Base-by-base conservation (phyloP, 2,888 invertebrate genomes). In the Macrosiphum euphorbiae region DNA sequence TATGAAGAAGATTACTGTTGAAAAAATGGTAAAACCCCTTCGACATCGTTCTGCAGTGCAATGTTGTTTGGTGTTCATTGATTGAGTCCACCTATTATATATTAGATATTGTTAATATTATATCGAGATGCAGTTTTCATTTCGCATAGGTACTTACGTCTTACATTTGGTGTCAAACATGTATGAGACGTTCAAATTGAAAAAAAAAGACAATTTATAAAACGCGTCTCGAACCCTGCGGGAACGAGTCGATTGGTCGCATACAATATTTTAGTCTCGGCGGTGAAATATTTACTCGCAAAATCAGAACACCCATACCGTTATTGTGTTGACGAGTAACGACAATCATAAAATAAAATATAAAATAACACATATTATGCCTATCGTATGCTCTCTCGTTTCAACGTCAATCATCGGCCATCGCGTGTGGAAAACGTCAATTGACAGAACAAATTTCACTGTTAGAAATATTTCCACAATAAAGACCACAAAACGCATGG, bases 131-230 rank as follows among this genome's bases (percentile, higher is more conserved):
- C 1, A 4, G 52, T 52, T 88, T 90, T 47, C 89, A 89, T 47
- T n/a, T 58, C 44, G 28, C 1, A 47, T 20, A 41, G 8, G 8
- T 44, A 85, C 20, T 16, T 52, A 50, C 20, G n/a, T n/a, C n/a
- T n/a, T n/a, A 84, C n/a, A 44, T 13, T 89, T 44, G 55, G 58
- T 89, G 89, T 90, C 61, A 90, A 78, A 78, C 26, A 28, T 13
- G 85, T 47, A 44, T 47, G 86, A 0, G 26, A 28, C 4, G 47
- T 47, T 13, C 28, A 78, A 78, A 35, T 35, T 78, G 16, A 44
- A 44, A 35, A 78, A 78, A 78, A 35, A 35, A 35, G 5, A 20
- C 35, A 20, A 78, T 78, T 78, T 78, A 16, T 78, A 78, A 35
- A 47, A n/a, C 47, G 16, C 1, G 5, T 86, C 86, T 86, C 28